These are phyloP conservation scores for Pagetopsis macropterus DNA, from an alignment of 2,797 vertebrate genomes.

Conservation along the genomic window DNA sequence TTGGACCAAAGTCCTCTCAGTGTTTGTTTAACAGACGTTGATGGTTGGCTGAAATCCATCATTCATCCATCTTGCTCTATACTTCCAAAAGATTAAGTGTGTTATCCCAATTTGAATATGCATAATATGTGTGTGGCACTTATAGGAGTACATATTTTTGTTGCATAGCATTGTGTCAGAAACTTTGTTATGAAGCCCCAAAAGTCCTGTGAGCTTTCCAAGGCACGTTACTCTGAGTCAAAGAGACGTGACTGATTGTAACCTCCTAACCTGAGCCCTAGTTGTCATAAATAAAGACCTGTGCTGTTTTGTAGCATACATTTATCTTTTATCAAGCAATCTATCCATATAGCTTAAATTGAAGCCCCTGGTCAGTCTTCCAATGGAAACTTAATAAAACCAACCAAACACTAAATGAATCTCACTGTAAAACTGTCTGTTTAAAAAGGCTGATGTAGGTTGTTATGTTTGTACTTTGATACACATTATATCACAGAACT, in stretches of 20 bases:
- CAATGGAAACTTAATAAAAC: too few relatives aligned
- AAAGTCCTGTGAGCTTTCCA: too few relatives aligned
- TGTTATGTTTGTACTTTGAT: too few relatives aligned
- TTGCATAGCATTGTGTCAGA: too few relatives aligned
- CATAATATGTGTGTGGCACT: not conserved
- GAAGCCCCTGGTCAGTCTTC: not conserved
- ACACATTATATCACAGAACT: too few relatives aligned
- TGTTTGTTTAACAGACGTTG: slow-evolving; percentile 44
- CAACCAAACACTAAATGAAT: too few relatives aligned
- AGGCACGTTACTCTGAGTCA: too few relatives aligned
- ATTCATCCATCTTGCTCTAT: not conserved
- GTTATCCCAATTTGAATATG: not conserved
- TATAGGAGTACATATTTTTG: too few relatives aligned
- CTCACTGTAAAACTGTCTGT: too few relatives aligned
- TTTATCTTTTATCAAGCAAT: not conserved
- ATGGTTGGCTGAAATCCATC: not conserved
- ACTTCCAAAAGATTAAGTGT: not conserved
- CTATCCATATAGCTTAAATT: not conserved
- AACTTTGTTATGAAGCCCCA: too few relatives aligned
- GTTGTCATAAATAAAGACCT: slow-evolving; percentile 5
- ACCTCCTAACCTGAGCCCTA: not conserved
- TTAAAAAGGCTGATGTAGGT: too few relatives aligned
- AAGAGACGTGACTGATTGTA: not conserved
- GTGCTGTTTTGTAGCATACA: not conserved
- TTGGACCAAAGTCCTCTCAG: slow-evolving; percentile 65